Conservation (phyloP, 1,140 invertebrate species). For the Platorchestia sp. region DNA sequence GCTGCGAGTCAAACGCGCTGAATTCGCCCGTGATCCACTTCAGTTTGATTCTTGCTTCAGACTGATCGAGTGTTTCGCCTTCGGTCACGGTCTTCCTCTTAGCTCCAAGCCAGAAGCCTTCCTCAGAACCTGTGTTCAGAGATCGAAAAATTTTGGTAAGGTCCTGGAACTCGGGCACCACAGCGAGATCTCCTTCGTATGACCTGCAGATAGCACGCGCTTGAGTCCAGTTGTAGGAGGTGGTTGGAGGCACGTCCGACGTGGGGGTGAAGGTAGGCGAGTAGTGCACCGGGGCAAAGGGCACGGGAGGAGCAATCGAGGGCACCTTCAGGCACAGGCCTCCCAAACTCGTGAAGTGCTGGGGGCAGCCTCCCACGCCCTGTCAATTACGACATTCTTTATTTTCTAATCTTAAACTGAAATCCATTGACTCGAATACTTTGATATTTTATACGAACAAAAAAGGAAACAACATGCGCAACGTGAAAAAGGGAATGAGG, state of each 20-base stretch:
- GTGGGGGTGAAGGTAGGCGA: background rate
- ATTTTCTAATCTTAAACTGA: background rate
- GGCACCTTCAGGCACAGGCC: constrained; percentile 35
- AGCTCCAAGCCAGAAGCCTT: constrained; percentile 38
- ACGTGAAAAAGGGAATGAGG: background rate
- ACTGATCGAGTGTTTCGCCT: background rate
- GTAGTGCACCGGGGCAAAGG: constrained; percentile 20
- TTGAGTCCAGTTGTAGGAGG: constrained; percentile 17
- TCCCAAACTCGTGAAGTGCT: background rate
- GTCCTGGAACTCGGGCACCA: background rate
- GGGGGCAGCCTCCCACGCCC: background rate
- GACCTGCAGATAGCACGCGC: constrained; percentile 22
- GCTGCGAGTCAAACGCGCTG: background rate
- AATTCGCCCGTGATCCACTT: constrained; percentile 42
- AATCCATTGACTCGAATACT: background rate
- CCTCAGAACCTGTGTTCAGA: background rate
- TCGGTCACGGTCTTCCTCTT: background rate
- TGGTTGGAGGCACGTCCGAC: background rate
- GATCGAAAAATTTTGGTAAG: background rate
- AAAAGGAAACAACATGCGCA: no score
- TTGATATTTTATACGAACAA: background rate
- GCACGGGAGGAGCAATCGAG: background rate
- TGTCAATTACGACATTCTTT: background rate
- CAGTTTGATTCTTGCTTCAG: background rate
- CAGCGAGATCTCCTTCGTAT: constrained; percentile 22